Evolutionary conservation across 2,888 invertebrate genomes (phyloP).

Genomic region (Heteromurus nitidus): DNA sequence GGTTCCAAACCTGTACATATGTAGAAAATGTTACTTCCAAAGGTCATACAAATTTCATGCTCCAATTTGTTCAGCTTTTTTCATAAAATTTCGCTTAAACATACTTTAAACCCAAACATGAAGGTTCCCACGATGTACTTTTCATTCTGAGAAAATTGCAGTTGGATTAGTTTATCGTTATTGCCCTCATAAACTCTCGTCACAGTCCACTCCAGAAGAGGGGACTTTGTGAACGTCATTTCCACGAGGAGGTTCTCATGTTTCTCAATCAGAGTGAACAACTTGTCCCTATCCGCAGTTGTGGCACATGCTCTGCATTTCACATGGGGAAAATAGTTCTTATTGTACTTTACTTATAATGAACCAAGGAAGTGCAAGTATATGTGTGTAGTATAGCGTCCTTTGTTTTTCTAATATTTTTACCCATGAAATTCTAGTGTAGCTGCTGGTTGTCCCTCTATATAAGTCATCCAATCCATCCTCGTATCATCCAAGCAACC

Average conservation of each 20-base stretch:
- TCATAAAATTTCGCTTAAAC: background rate
- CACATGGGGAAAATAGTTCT: no score
- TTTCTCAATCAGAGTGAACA: slow-evolving; percentile 65
- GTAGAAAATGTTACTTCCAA: no score
- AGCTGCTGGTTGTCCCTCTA: slow-evolving; percentile 76
- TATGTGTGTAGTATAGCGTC: no score
- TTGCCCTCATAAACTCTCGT: slow-evolving; percentile 70
- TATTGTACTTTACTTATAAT: no score
- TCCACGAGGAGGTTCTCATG: slow-evolving; percentile 86
- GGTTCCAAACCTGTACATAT: slow-evolving; percentile 76
- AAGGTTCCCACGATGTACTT: slow-evolving; percentile 71
- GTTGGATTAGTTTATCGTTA: slow-evolving; percentile 71
- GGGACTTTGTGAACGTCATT: slow-evolving; percentile 86
- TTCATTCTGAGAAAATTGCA: slow-evolving; percentile 71
- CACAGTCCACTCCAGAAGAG: slow-evolving; percentile 77
- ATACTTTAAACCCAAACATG: slow-evolving; percentile 73
- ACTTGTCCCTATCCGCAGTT: slow-evolving; percentile 36
- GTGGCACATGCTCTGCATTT: slow-evolving; percentile 59
- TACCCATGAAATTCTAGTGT: slow-evolving; percentile 69
- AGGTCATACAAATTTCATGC: no score
- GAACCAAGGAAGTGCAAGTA: no score
- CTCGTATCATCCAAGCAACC: slow-evolving; percentile 86
- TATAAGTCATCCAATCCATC: slow-evolving; percentile 81
- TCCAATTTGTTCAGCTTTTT: background rate
- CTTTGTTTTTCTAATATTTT: slow-evolving; percentile 4